Evolutionary conservation across 2,888 invertebrate genomes (phyloP), one percentile per base, ranked within the genome.

Genomic region (Hydraecia micacea): DNA sequence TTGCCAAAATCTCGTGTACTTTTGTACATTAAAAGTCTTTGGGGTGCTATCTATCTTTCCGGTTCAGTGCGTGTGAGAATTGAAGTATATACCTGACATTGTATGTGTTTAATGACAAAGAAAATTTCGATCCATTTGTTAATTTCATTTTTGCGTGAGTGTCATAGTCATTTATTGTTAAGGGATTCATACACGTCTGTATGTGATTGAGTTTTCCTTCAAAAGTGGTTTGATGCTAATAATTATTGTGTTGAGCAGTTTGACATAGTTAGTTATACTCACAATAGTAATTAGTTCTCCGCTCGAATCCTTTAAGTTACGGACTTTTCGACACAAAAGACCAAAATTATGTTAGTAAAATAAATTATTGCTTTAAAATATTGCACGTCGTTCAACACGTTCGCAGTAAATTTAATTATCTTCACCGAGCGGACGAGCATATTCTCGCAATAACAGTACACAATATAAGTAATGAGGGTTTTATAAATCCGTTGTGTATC

Each of bases 21-120:
- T 79, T 88, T 83, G 11, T 42, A 87, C 88, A 87, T 88, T 87
- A 83, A 81, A 85, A 88, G 79, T 85, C 86, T 86, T 88, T 81
- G 0, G 86, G 87, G 87, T 79, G 79, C 88, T 75, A 89, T 90
- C 83, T 80, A 87, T 90, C 87, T 90, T 90, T 77, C 75, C 79
- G 75, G 79, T 72, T 86, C 85, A 80, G 79, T 77, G 86, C 82
- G 72, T 80, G 65, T 79, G 76, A 83, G 82, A 86, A 87, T 87
- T 78, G 69, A 76, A 76, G 77, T 71, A 81, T 81, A 85, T 81
- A 81, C 69, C 66, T 81, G 72, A 85, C 46, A 77, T 85, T 85
- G 66, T 80, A 80, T 76, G 72, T 82, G 80, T 81, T 81, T 82
- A 86, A 78, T 83, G 79, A 63, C 39, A 65, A 76, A 78, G 81